These are phyloP conservation scores for Enteromius anoplus DNA, from an alignment of 2,797 vertebrate genomes.

Conservation along the genomic window DNA sequence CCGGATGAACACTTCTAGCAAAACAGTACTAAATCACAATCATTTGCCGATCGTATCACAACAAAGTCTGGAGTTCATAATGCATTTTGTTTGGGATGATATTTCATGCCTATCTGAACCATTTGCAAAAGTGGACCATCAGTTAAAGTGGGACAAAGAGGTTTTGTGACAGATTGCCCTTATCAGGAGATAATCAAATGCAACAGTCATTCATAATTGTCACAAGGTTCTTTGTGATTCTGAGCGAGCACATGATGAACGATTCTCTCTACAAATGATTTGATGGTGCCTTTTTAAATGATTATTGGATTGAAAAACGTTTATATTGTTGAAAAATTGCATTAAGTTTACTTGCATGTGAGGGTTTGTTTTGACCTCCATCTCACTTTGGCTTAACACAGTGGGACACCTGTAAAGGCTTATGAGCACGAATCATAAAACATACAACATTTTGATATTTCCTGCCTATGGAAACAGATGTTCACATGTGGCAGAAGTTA, in stretches of 20 bases:
- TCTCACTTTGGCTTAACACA: background rate
- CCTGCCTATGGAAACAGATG: background rate
- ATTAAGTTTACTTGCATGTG: background rate
- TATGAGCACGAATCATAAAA: background rate
- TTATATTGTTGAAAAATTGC: background rate
- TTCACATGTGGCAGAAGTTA: no score
- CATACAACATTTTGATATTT: background rate
- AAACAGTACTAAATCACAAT: background rate
- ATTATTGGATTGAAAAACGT: background rate
- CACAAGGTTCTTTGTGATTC: background rate
- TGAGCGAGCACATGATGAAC: background rate
- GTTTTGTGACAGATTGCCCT: background rate
- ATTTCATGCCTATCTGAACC: background rate
- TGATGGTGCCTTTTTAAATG: background rate
- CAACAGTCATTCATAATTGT: background rate
- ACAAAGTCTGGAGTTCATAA: background rate
- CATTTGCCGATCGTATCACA: background rate
- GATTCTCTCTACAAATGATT: background rate
- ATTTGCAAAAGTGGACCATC: background rate
- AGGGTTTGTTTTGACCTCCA: background rate
- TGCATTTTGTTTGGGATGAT: background rate
- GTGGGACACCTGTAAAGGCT: background rate
- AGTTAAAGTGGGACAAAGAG: background rate
- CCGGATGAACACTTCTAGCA: background rate
- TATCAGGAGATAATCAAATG: slow-evolving; percentile 3